Percentiles rank a stretch among this genome's conserved stretches.
Conservation (phyloP, 2,888 invertebrate species). For the Drosophila tanythrix region DNA sequence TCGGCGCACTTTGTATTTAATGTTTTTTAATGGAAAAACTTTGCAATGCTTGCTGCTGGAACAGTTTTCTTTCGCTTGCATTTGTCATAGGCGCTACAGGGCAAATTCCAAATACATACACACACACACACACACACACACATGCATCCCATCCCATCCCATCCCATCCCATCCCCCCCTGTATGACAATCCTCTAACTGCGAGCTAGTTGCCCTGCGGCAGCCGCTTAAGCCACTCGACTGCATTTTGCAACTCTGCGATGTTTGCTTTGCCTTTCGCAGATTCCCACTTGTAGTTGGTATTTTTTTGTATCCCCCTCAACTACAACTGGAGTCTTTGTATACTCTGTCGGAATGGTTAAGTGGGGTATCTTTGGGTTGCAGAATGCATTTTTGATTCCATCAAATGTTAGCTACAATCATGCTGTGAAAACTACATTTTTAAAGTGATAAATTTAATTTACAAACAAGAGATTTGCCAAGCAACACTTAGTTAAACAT, state of each 20-base stretch:
- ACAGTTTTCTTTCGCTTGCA: slow-evolving; percentile 55
- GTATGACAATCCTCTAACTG: slow-evolving; percentile 31
- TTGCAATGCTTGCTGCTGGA: slow-evolving; percentile 58
- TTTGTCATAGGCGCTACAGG: slow-evolving; percentile 61
- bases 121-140: neutral
- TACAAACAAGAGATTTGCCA: neutral
- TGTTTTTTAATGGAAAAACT: slow-evolving; percentile 72
- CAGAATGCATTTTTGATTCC: too few species aligned
- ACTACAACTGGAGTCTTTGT: slow-evolving; percentile 23
- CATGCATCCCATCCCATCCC: too few species aligned
- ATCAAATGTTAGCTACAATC: too few species aligned
- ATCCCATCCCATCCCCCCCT: too few species aligned
- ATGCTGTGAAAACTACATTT: neutral
- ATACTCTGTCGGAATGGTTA: slow-evolving; percentile 28
- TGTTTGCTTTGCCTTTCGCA: slow-evolving; percentile 64
- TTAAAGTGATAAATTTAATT: neutral
- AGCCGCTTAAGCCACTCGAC: slow-evolving; percentile 61
- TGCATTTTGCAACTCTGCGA: slow-evolving; percentile 67
- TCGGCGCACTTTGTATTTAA: slow-evolving; percentile 69
- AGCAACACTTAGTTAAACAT: neutral
- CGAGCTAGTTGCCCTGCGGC: slow-evolving; percentile 46
- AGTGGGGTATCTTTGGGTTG: neutral
- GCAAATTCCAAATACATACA: slow-evolving; percentile 10
- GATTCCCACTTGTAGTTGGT: slow-evolving; percentile 38
- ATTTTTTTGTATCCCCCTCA: slow-evolving; percentile 17